Evolutionary conservation across 53 echinoderm and acorn worm genomes (phyloP).

Genomic region (Glandiceps talaboti): DNA sequence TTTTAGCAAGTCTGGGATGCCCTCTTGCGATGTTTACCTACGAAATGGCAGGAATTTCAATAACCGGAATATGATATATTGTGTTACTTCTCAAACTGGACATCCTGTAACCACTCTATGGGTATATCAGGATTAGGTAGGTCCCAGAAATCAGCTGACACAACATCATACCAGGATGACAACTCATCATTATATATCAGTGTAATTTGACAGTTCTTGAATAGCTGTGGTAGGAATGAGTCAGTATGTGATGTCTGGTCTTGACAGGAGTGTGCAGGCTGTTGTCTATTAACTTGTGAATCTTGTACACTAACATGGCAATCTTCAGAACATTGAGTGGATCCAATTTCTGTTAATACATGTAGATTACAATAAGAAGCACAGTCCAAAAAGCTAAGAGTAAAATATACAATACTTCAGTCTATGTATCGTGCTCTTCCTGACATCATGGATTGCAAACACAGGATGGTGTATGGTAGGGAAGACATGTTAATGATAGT

Average conservation of each 20-base stretch:
- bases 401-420: too few relatives aligned
- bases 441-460: too few relatives aligned
- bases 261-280: not conserved
- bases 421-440: too few relatives aligned
- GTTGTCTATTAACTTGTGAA: not conserved
- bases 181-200: not conserved
- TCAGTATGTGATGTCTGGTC: not conserved
- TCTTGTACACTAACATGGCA: not conserved
- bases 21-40: too few relatives aligned
- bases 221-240: not conserved
- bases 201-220: not conserved
- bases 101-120: not conserved
- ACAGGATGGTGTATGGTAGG: too few relatives aligned
- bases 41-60: too few relatives aligned
- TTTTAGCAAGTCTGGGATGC: too few relatives aligned
- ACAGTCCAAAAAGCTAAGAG: too few relatives aligned
- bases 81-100: too few relatives aligned
- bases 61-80: too few relatives aligned
- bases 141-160: not conserved
- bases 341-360: not conserved
- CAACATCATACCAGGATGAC: not conserved
- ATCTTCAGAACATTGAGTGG: not conserved
- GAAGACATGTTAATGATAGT: too few relatives aligned
- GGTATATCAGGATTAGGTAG: not conserved
- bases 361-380: too few relatives aligned